Evolutionary conservation across 2,797 vertebrate species (phyloP).

Genomic region (Gymnoscopelus microlampas): DNA sequence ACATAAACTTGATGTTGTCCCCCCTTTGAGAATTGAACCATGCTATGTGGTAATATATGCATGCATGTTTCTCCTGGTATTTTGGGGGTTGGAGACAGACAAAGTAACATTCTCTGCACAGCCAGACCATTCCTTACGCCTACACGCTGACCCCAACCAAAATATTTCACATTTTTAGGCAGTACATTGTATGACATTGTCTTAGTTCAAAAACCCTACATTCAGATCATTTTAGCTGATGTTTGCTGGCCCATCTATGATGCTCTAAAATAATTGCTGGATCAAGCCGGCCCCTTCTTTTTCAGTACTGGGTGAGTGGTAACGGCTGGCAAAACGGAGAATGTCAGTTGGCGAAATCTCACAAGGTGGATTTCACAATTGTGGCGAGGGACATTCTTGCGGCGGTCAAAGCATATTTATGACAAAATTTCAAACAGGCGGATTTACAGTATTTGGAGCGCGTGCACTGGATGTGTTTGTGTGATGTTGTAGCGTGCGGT

Average conservation of each 20-base stretch:
- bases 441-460: no score
- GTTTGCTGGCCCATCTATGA: neutral
- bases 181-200: conserved; percentile 58
- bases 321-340: conserved; percentile 16
- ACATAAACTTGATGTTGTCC: conserved; percentile 45
- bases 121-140: conserved; percentile 65
- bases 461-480: neutral
- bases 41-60: conserved; percentile 63
- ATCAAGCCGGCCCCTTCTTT: neutral
- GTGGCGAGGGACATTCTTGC: conserved; percentile 10
- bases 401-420: neutral
- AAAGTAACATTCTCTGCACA: conserved; percentile 67
- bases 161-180: conserved; percentile 66
- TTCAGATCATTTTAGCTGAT: neutral
- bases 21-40: conserved; percentile 64
- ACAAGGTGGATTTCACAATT: conserved; percentile 11
- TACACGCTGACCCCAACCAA: conserved; percentile 63
- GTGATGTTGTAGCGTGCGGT: neutral
- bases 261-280: neutral
- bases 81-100: conserved; percentile 68
- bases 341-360: conserved; percentile 1
- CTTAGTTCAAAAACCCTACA: conserved; percentile 35
- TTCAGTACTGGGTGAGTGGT: conserved; percentile 17
- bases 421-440: no score
- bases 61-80: conserved; percentile 72